These are phyloP conservation scores for Andrena praecox DNA, from an alignment of 2,888 invertebrate genomes.

Conservation along the genomic window DNA sequence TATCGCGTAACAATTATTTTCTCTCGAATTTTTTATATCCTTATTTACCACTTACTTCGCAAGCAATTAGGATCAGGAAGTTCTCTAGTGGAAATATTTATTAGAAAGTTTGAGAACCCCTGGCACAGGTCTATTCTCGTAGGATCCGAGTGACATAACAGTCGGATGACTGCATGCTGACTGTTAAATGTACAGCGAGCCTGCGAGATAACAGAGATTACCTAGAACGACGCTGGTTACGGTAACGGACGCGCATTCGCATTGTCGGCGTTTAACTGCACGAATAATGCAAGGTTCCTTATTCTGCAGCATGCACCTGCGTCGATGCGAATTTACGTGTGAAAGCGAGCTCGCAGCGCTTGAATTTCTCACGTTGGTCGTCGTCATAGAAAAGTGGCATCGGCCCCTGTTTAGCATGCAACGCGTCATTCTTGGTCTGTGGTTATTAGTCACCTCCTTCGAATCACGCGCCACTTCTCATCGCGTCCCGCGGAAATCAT, in stretches of 20 bases:
- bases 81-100: not conserved
- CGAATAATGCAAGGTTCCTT: conserved; percentile 44
- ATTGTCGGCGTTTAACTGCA: conserved; percentile 41
- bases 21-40: not conserved
- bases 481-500: not conserved
- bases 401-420: conserved; percentile 27
- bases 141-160: conserved; percentile 58
- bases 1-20: no score
- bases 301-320: conserved; percentile 10
- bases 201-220: conserved; percentile 56
- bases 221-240: conserved; percentile 48
- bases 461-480: conserved; percentile 7
- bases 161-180: conserved; percentile 49
- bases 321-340: not conserved
- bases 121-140: conserved; percentile 52
- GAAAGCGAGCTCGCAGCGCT: conserved; percentile 29
- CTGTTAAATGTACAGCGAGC: conserved; percentile 57
- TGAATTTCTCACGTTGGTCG: conserved; percentile 63
- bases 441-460: conserved; percentile 16
- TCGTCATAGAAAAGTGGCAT: conserved; percentile 40
- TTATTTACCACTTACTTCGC: not conserved
- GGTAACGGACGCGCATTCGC: conserved; percentile 53
- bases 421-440: conserved; percentile 21
- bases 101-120: conserved; percentile 30
- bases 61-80: not conserved